Conservation (phyloP, 2,888 invertebrate species). For the Zygogramma bicolorata region DNA sequence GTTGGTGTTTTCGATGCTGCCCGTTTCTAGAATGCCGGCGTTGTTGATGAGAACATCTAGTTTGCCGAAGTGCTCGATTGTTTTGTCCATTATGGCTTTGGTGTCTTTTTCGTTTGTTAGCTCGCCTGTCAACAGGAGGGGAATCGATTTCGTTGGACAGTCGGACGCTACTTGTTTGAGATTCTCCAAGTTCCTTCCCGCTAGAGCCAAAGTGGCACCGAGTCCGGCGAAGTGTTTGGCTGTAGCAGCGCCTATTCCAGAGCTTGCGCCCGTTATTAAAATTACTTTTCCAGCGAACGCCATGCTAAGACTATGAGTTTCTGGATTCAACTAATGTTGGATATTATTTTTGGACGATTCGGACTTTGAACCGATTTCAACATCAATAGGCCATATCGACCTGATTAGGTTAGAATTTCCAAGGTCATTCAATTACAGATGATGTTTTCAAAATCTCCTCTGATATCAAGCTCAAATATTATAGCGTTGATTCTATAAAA, state of each 20-base stretch:
- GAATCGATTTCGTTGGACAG: slow-evolving; percentile 68
- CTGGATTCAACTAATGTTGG: too few relatives aligned
- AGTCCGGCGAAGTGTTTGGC: slow-evolving; percentile 81
- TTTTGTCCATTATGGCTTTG: slow-evolving; percentile 78
- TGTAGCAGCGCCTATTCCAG: slow-evolving; percentile 87
- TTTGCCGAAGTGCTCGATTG: slow-evolving; percentile 80
- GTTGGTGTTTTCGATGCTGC: slow-evolving; percentile 86
- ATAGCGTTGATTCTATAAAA: too few relatives aligned
- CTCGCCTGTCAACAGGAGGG: slow-evolving; percentile 77
- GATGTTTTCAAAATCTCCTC: too few relatives aligned
- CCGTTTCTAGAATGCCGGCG: slow-evolving; percentile 77
- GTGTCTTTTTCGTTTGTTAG: slow-evolving; percentile 81
- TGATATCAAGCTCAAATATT: too few relatives aligned
- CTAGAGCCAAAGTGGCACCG: slow-evolving; percentile 81
- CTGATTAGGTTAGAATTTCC: too few relatives aligned
- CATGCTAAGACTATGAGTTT: slow-evolving; percentile 50
- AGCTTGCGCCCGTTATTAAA: slow-evolving; percentile 84
- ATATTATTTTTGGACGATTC: too few relatives aligned
- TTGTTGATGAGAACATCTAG: slow-evolving; percentile 90
- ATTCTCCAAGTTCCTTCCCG: slow-evolving; percentile 79
- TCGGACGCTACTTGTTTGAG: slow-evolving; percentile 73
- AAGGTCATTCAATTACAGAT: too few relatives aligned
- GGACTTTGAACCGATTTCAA: too few relatives aligned
- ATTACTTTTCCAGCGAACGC: slow-evolving; percentile 79
- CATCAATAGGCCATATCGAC: too few relatives aligned